These are phyloP conservation scores for Parauchenoglanis punctatus DNA, from an alignment of 2,797 vertebrate genomes.

Conservation along the genomic window DNA sequence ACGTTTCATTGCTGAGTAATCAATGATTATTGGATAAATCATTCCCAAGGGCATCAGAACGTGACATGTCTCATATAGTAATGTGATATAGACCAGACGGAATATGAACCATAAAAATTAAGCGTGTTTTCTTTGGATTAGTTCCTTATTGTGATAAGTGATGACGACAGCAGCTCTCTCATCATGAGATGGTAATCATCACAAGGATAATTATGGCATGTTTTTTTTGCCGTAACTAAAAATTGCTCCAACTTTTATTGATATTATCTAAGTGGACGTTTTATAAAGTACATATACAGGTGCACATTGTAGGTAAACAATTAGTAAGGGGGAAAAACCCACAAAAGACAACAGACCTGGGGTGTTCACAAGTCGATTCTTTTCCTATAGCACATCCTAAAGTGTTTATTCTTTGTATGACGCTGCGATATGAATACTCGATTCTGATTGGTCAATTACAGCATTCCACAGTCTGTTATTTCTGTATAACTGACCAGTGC, in stretches of 20 bases:
- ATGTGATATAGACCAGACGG: neutral
- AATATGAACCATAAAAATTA: neutral
- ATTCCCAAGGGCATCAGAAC: neutral
- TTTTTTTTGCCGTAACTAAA: neutral
- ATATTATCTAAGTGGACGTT: neutral
- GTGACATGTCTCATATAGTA: neutral
- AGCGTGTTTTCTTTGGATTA: neutral
- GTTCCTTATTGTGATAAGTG: neutral
- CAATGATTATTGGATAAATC: neutral
- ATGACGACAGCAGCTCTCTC: neutral
- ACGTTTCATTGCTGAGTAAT: constrained; percentile 39
- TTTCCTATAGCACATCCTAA: neutral
- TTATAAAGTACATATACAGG: neutral
- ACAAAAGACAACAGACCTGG: no score
- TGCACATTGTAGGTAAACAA: neutral
- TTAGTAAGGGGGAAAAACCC: neutral
- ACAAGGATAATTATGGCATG: neutral
- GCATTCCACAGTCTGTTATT: no score
- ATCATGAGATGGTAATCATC: neutral
- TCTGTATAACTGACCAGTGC: no score
- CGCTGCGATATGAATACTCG: no score
- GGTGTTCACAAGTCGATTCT: neutral
- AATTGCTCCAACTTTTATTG: neutral
- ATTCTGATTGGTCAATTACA: no score
- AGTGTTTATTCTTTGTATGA: neutral